These are phyloP conservation scores for Myoxocephalus aenaeus DNA, from an alignment of 2,797 vertebrate genomes.

Conservation along the genomic window DNA sequence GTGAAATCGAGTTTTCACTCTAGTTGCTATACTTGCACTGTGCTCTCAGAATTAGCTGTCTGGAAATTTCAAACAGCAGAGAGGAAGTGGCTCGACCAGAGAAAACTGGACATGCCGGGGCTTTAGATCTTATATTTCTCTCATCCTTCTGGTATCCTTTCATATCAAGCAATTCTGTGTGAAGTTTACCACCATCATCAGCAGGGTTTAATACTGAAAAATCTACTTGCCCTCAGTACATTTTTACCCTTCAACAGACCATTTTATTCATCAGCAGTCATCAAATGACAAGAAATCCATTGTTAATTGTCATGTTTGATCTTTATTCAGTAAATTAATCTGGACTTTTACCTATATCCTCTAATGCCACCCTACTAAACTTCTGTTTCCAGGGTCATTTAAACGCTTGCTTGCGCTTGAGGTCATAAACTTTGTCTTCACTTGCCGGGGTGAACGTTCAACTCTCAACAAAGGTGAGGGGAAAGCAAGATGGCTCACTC, in stretches of 20 bases:
- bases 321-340: not conserved
- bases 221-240: not conserved
- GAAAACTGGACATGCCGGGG: constrained; percentile 9
- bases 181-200: not conserved
- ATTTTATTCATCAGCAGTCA: too few relatives aligned
- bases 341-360: not conserved
- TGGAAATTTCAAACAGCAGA: not conserved
- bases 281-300: not conserved
- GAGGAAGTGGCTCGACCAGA: not conserved
- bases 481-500: not conserved
- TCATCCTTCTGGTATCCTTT: constrained; percentile 3
- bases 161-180: constrained; percentile 9
- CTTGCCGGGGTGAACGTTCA: not conserved
- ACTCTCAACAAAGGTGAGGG: not conserved
- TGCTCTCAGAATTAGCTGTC: not conserved
- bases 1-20: constrained; percentile 16
- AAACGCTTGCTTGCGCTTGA: not conserved
- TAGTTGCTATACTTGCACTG: not conserved
- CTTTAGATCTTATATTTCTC: constrained; percentile 17
- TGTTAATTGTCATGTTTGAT: not conserved
- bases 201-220: not conserved
- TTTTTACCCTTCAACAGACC: not conserved
- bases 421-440: not conserved
- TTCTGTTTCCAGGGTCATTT: not conserved
- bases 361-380: not conserved